These are phyloP conservation scores for Holcopasites calliopsidis DNA, from an alignment of 1,140 invertebrate species.

Conservation along the genomic window DNA sequence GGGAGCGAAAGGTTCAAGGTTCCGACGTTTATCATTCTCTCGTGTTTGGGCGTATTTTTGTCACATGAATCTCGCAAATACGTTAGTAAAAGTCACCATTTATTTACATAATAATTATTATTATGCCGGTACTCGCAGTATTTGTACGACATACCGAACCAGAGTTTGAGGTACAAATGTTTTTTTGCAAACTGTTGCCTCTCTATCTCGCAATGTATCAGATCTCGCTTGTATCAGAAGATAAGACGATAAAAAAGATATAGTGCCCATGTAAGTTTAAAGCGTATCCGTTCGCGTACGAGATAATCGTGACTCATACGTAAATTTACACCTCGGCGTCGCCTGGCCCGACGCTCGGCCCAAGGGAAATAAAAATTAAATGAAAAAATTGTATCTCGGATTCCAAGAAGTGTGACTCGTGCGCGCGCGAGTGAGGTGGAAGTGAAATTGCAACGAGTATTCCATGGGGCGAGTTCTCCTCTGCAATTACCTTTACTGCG, in stretches of 20 bases:
- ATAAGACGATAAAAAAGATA: conserved; percentile 11
- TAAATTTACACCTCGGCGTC: neutral
- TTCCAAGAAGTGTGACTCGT: neutral
- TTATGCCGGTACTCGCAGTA: too few relatives aligned
- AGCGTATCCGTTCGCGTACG: neutral
- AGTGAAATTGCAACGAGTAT: neutral
- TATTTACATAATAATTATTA: too few relatives aligned
- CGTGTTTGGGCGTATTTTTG: too few relatives aligned
- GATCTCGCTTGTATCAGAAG: neutral
- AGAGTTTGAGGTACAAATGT: too few relatives aligned
- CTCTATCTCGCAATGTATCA: neutral
- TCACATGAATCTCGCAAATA: too few relatives aligned
- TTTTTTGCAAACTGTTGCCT: neutral
- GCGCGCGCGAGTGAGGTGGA: neutral
- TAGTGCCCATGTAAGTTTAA: too few relatives aligned
- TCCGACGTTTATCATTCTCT: too few relatives aligned
- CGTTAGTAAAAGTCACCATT: too few relatives aligned
- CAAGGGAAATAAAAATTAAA: neutral
- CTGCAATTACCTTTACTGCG: conserved; percentile 1
- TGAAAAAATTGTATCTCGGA: conserved; percentile 1
- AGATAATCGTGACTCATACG: neutral
- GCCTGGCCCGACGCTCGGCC: neutral
- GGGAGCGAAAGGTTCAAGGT: too few relatives aligned
- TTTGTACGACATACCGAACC: too few relatives aligned
- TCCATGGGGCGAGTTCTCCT: conserved; percentile 6